Evolutionary conservation across 2,113 vertebrate species (phyloP).

Genomic region (Tetraodon nigroviridis): DNA sequence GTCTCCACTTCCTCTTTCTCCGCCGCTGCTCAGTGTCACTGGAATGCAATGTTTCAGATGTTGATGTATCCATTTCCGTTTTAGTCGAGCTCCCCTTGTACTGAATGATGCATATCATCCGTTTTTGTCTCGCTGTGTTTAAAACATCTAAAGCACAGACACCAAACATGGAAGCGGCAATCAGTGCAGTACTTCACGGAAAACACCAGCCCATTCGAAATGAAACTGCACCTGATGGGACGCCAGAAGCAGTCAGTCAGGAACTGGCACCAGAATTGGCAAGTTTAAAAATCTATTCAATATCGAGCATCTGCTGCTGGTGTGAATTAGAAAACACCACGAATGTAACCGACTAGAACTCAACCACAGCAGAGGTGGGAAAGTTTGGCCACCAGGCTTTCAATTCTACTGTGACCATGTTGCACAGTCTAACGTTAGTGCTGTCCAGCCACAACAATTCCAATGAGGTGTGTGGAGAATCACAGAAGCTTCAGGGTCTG

Average conservation of each 20-base stretch:
- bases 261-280: no score
- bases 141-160: conserved; percentile 16
- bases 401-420: no score
- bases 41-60: conserved; percentile 23
- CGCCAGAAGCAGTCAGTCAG: background rate
- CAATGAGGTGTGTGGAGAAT: no score
- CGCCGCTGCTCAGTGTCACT: conserved; percentile 25
- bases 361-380: no score
- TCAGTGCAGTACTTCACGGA: background rate
- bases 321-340: no score
- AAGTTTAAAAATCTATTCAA: no score
- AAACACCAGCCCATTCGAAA: background rate
- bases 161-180: conserved; percentile 4
- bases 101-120: conserved; percentile 32
- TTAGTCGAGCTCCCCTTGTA: conserved; percentile 38
- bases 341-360: no score
- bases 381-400: no score
- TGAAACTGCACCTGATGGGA: background rate
- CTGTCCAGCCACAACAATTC: no score
- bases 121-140: conserved; percentile 17
- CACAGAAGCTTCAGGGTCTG: no score
- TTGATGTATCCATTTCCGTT: conserved; percentile 55
- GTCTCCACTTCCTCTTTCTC: conserved; percentile 33
- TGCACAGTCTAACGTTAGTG: no score
- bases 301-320: no score